A percentile compares a stretch with the other conserved stretches of the same genome.
Conservation (phyloP, 2,113 vertebrate genomes). For the Dicentrarchus labrax region DNA sequence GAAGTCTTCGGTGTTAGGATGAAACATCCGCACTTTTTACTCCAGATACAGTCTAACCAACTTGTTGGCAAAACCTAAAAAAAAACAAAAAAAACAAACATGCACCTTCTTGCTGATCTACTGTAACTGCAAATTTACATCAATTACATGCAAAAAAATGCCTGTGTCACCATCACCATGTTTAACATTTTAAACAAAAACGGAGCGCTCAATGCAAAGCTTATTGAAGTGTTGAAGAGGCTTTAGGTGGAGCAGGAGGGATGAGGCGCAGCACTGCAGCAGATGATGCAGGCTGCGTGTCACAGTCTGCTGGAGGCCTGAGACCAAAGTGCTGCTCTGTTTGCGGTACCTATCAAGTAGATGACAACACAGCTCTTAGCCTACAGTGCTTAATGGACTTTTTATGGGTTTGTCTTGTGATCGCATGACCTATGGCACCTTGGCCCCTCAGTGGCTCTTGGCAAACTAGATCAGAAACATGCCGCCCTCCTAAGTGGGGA, state of each 20-base stretch:
- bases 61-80: neutral
- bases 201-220: neutral
- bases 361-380: conserved; percentile 95
- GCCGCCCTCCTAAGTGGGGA: conserved; percentile 68
- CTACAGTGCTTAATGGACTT: conserved; percentile 98
- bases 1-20: neutral
- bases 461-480: conserved; percentile 90
- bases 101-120: neutral
- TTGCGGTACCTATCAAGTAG: conserved; percentile 95
- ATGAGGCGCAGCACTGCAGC: neutral
- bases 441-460: conserved; percentile 87
- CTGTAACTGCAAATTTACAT: neutral
- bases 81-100: too few species aligned
- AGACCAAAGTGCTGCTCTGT: conserved; percentile 94
- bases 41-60: neutral
- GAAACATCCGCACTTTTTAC: neutral
- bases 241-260: neutral
- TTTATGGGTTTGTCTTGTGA: conserved; percentile 93
- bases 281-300: conserved; percentile 29
- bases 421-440: conserved; percentile 92
- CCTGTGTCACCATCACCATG: neutral
- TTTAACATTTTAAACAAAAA: neutral
- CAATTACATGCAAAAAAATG: neutral
- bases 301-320: conserved; percentile 64
- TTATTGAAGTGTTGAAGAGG: conserved; percentile 12